Percentiles rank a stretch among this genome's conserved stretches.
Evolutionary conservation across 2,797 vertebrate genomes (phyloP).

Genomic region (Sus cebifrons): DNA sequence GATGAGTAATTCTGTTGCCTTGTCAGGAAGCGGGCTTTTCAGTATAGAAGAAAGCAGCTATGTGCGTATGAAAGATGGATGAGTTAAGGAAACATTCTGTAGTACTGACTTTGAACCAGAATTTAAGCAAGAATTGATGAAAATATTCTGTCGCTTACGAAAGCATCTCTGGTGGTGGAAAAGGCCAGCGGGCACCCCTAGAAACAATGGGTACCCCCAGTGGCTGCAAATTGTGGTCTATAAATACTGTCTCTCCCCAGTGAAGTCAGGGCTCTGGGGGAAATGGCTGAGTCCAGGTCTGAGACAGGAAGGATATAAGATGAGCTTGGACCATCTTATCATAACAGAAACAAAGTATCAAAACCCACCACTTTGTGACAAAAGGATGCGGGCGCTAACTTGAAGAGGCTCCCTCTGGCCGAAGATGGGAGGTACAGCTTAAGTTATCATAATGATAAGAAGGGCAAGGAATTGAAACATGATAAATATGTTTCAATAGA

Average conservation of each 20-base stretch:
- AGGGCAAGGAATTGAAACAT: constrained; percentile 6
- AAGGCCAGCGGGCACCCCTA: background rate
- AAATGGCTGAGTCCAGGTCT: background rate
- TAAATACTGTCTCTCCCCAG: background rate
- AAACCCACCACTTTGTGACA: background rate
- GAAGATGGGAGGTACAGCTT: background rate
- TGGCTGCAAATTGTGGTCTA: background rate
- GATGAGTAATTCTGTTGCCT: background rate
- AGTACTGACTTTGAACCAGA: background rate
- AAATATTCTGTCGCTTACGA: background rate
- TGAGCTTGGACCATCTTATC: background rate
- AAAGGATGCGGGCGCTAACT: background rate
- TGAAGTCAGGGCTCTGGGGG: background rate
- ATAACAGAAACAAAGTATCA: constrained; percentile 58
- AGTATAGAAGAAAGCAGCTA: background rate
- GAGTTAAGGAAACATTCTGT: background rate
- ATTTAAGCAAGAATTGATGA: background rate
- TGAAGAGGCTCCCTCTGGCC: background rate
- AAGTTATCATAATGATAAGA: background rate
- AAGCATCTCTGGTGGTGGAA: background rate
- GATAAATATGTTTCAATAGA: background rate
- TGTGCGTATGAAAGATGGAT: background rate
- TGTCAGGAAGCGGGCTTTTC: constrained; percentile 2
- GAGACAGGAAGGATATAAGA: background rate
- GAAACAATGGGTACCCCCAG: background rate